A percentile compares a stretch with the other conserved stretches of the same genome.
phyloP scores from a whole-genome alignment of 2,888 invertebrate species.

The Litoditis marina region DNA sequence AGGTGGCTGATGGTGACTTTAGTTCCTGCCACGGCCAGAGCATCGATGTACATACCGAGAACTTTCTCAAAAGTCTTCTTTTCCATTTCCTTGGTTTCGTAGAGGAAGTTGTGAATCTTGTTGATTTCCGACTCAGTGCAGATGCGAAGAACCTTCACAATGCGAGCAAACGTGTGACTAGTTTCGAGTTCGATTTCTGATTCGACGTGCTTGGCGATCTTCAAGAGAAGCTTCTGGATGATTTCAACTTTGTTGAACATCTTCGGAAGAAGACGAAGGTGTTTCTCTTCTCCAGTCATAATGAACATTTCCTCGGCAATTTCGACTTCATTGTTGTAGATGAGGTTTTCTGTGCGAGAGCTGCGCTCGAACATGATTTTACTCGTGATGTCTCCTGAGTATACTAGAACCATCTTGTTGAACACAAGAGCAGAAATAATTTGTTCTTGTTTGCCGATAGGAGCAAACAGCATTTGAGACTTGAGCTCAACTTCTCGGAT shows the following conservation, averaged over 20 bases:
- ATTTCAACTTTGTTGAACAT: constrained; percentile 35
- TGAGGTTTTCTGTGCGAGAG: constrained; percentile 25
- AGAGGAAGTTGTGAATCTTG: constrained; percentile 22
- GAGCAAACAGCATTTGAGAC: constrained; percentile 50
- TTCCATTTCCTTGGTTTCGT: constrained; percentile 28
- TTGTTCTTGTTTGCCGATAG: constrained; percentile 27
- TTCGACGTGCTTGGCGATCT: constrained; percentile 34
- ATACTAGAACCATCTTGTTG: constrained; percentile 36
- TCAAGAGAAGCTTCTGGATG: constrained; percentile 28
- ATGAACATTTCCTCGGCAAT: constrained; percentile 28
- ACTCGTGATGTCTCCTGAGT: constrained; percentile 23
- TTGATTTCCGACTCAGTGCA: constrained; percentile 45
- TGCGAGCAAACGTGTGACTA: constrained; percentile 36
- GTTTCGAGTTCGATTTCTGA: constrained; percentile 31
- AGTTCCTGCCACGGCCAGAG: constrained; percentile 48
- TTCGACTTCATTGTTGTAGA: constrained; percentile 47
- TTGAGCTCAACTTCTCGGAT: constrained; percentile 38
- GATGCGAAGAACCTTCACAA: constrained; percentile 48
- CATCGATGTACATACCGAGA: constrained; percentile 46
- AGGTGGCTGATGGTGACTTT: constrained; percentile 40
- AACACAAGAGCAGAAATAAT: constrained; percentile 32
- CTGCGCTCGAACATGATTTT: constrained; percentile 26
- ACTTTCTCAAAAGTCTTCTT: constrained; percentile 34
- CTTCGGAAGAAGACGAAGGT: constrained; percentile 31
- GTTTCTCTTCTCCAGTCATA: constrained; percentile 41